Evolutionary conservation across 2,113 vertebrate species (phyloP).

Genomic region (Pelvicachromis taeniatus): DNA sequence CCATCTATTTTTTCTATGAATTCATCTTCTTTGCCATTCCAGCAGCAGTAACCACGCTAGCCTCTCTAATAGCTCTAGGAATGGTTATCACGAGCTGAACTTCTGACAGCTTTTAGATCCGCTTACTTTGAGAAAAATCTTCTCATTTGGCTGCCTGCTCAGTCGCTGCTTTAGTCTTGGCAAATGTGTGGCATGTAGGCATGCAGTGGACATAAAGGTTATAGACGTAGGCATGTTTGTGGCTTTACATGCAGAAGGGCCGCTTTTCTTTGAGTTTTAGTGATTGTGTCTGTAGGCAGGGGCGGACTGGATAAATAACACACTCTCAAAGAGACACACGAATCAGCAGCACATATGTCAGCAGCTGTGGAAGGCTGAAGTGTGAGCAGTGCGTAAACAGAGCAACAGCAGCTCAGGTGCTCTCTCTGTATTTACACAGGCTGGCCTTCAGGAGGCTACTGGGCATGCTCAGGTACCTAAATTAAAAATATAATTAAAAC

Average conservation of each 20-base stretch:
- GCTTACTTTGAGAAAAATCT: constrained; percentile 3
- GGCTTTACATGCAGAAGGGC: not conserved
- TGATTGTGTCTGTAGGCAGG: not conserved
- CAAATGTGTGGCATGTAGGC: not conserved
- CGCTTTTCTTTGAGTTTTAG: constrained; percentile 1
- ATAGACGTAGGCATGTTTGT: not conserved
- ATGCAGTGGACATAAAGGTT: not conserved
- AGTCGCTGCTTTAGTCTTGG: not conserved
- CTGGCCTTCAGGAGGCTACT: not conserved
- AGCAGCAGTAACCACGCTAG: not conserved
- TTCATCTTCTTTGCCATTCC: not conserved
- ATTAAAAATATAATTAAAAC: not conserved
- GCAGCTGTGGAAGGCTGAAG: not conserved
- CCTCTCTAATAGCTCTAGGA: not conserved
- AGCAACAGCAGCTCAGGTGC: not conserved
- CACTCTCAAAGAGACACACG: not conserved
- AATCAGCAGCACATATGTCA: not conserved
- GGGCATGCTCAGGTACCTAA: not conserved
- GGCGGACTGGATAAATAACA: not conserved
- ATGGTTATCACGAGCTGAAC: not conserved
- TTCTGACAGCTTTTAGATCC: not conserved
- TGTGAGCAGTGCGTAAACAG: not conserved
- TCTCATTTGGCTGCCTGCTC: not conserved
- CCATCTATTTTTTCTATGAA: not conserved
- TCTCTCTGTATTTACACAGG: not conserved